Conservation (phyloP, 2,797 vertebrate genomes). For the Sorex maritimensis region DNA sequence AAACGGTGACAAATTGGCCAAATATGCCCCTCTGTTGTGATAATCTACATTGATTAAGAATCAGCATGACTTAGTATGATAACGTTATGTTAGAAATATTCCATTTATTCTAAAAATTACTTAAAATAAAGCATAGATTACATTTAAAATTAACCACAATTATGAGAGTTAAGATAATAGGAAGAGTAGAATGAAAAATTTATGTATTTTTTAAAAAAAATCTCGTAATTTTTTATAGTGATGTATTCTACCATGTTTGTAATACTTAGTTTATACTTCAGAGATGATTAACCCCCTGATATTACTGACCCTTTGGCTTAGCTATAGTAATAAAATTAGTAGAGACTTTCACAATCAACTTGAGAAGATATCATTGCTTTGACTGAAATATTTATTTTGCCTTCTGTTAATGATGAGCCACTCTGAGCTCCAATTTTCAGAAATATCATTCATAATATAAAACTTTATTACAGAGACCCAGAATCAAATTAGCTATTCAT, state of each 20-base stretch:
- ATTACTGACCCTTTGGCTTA: not conserved
- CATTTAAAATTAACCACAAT: not conserved
- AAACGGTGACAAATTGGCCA: not conserved
- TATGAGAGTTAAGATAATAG: conserved; percentile 16
- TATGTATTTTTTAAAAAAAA: not conserved
- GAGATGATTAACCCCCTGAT: not conserved
- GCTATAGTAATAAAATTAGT: not conserved
- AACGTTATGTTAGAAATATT: not conserved
- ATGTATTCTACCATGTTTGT: not conserved
- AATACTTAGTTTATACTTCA: conserved; percentile 29
- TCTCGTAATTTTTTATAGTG: conserved; percentile 28
- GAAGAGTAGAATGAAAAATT: not conserved
- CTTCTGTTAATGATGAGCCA: not conserved
- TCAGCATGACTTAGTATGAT: not conserved
- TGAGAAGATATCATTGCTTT: not conserved
- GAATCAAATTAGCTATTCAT: not conserved
- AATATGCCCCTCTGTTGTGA: not conserved
- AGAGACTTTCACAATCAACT: not conserved
- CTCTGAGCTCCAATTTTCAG: not conserved
- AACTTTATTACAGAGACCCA: not conserved
- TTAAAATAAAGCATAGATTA: conserved; percentile 12
- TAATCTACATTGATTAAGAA: not conserved
- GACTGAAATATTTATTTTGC: not conserved
- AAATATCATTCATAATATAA: not conserved
- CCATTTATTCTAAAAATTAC: conserved; percentile 14